phyloP scores from a whole-genome alignment of 1,140 invertebrate species.

The Aphelinus atriplicis region DNA sequence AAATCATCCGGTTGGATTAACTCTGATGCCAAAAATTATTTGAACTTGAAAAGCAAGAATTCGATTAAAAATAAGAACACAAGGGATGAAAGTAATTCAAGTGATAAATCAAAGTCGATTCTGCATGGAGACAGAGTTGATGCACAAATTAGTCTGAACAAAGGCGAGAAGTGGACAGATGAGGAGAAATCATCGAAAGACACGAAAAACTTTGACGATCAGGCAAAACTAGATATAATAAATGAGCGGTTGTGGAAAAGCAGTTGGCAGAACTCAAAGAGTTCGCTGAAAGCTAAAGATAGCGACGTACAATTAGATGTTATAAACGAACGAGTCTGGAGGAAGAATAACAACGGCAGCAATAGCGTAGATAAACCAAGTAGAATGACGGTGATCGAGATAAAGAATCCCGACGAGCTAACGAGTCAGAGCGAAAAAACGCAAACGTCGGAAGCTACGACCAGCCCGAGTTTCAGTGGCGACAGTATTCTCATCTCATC shows the following conservation, averaged over 20 bases:
- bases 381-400: slow-evolving; percentile 57
- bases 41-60: slow-evolving; percentile 35
- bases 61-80: slow-evolving; percentile 25
- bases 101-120: background rate
- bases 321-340: slow-evolving; percentile 62
- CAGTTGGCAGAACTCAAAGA: slow-evolving; percentile 52
- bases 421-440: slow-evolving; percentile 41
- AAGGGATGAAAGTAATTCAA: slow-evolving; percentile 14
- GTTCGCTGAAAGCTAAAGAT: slow-evolving; percentile 17
- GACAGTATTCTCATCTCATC: slow-evolving; percentile 61
- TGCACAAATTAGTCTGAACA: background rate
- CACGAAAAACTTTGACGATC: slow-evolving; percentile 33
- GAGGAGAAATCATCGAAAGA: slow-evolving; percentile 43
- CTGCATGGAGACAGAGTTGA: background rate
- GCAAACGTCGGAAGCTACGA: slow-evolving; percentile 48
- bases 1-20: slow-evolving; percentile 17
- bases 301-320: slow-evolving; percentile 52
- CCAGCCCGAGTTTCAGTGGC: slow-evolving; percentile 61
- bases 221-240: slow-evolving; percentile 55
- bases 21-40: slow-evolving; percentile 24
- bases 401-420: slow-evolving; percentile 51
- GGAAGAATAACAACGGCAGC: slow-evolving; percentile 27
- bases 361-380: slow-evolving; percentile 35
- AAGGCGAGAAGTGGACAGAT: background rate
- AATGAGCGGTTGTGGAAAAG: slow-evolving; percentile 62